Evolutionary conservation across 2,797 vertebrate genomes (phyloP).

Genomic region (Spinus pinus): DNA sequence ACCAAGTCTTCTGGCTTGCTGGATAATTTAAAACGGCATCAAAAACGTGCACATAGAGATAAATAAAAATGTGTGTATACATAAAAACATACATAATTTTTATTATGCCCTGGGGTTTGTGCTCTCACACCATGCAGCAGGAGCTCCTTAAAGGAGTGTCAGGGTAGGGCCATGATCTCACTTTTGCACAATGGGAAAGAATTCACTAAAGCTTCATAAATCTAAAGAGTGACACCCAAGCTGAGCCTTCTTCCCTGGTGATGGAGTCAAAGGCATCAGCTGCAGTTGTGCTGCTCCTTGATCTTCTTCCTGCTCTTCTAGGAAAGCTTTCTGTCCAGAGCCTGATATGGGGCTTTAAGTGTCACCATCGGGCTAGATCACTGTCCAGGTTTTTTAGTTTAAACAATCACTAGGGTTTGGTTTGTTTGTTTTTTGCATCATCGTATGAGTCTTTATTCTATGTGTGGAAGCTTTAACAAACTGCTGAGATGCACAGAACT

Average conservation of each 20-base stretch:
- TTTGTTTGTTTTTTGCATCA: neutral
- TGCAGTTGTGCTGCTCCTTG: neutral
- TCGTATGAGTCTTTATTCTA: neutral
- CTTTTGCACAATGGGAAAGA: neutral
- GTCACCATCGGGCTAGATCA: neutral
- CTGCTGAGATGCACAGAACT: neutral
- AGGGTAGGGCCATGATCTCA: conserved; percentile 21
- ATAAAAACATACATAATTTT: neutral
- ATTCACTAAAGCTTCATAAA: neutral
- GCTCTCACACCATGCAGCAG: neutral
- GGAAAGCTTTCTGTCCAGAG: neutral
- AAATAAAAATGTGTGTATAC: neutral
- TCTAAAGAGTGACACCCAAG: neutral
- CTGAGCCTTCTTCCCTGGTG: neutral
- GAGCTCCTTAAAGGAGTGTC: neutral
- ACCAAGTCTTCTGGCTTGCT: neutral
- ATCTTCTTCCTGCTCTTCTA: neutral
- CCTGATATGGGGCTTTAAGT: neutral
- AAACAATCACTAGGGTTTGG: neutral
- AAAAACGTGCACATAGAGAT: accelerated
- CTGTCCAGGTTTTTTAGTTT: neutral
- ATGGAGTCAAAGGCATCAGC: neutral
- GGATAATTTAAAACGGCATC: neutral
- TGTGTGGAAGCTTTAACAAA: neutral
- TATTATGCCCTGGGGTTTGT: neutral